Percentiles rank a stretch among this genome's conserved stretches.
phyloP scores from a whole-genome alignment of 2,888 invertebrate species.

The Nemurella pictetii region DNA sequence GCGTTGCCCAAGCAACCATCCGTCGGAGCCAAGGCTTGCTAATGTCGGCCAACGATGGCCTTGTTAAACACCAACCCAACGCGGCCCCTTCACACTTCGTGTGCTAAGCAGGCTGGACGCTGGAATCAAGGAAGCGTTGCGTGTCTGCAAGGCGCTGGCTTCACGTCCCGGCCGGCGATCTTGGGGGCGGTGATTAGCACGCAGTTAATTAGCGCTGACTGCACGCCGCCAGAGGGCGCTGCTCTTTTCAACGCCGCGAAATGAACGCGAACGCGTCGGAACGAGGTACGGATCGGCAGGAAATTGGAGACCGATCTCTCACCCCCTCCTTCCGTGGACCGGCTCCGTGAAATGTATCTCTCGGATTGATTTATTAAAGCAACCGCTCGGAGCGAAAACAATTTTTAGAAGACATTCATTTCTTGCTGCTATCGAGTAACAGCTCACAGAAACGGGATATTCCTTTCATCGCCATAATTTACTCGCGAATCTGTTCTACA shows the following conservation, averaged over 20 bases:
- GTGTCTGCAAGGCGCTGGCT: not conserved
- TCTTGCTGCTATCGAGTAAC: not conserved
- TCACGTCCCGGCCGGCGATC: not conserved
- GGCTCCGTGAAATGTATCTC: not conserved
- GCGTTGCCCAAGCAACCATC: too few species aligned
- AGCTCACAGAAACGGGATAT: not conserved
- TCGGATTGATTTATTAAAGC: not conserved
- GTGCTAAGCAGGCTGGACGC: too few species aligned
- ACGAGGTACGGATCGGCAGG: not conserved
- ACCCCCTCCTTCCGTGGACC: not conserved
- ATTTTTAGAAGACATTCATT: not conserved
- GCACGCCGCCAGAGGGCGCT: not conserved
- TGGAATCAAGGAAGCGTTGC: too few species aligned
- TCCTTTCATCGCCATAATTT: not conserved
- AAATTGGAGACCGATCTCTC: not conserved
- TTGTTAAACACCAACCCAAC: too few species aligned
- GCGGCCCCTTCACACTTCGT: too few species aligned
- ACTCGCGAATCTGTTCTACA: not conserved
- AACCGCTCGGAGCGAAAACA: not conserved
- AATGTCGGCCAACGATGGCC: too few species aligned
- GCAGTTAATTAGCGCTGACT: not conserved
- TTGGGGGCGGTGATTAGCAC: not conserved
- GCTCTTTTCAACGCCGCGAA: not conserved
- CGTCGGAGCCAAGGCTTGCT: too few species aligned
- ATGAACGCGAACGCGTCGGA: too few species aligned